phyloP scores from a whole-genome alignment of 1,140 invertebrate species.

The Drosophila willistoni region DNA sequence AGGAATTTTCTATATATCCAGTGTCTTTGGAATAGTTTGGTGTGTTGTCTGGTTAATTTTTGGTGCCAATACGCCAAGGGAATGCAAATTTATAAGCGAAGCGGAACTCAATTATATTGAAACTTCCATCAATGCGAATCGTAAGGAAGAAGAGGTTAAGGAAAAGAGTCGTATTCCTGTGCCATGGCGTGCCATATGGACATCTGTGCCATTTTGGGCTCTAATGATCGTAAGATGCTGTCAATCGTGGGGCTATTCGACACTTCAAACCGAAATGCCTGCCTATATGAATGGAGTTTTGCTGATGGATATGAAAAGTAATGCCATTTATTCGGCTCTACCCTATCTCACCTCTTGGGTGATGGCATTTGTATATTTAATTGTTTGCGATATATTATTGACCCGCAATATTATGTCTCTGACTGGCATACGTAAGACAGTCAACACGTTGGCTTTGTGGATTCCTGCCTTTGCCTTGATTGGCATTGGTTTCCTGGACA shows the following conservation, averaged over 20 bases:
- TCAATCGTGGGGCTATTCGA: constrained; percentile 97
- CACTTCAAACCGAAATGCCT: constrained; percentile 94
- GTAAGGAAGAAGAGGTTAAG: constrained; percentile 33
- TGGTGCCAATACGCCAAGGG: constrained; percentile 87
- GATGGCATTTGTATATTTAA: constrained; percentile 87
- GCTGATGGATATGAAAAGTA: constrained; percentile 89
- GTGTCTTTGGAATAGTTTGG: constrained; percentile 86
- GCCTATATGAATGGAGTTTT: constrained; percentile 94
- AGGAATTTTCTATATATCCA: constrained; percentile 90
- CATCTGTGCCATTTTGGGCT: constrained; percentile 92
- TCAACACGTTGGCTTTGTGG: constrained; percentile 86
- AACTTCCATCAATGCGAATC: constrained; percentile 53
- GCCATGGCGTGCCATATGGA: constrained; percentile 92
- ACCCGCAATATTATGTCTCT: constrained; percentile 84
- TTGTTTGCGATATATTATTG: constrained; percentile 86
- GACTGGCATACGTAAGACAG: constrained; percentile 86
- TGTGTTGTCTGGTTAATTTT: constrained; percentile 86
- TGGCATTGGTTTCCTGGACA: constrained; percentile 85
- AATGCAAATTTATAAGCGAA: constrained; percentile 85
- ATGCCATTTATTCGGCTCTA: constrained; percentile 89
- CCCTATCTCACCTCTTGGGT: constrained; percentile 91
- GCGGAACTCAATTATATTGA: constrained; percentile 87
- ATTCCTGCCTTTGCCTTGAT: constrained; percentile 86
- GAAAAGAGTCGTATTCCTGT: constrained; percentile 49
- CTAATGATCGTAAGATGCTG: constrained; percentile 92